A percentile compares a stretch with the other conserved stretches of the same genome.
These are phyloP conservation scores for Heteropelma amictum DNA, from an alignment of 2,888 invertebrate species.

Conservation along the genomic window DNA sequence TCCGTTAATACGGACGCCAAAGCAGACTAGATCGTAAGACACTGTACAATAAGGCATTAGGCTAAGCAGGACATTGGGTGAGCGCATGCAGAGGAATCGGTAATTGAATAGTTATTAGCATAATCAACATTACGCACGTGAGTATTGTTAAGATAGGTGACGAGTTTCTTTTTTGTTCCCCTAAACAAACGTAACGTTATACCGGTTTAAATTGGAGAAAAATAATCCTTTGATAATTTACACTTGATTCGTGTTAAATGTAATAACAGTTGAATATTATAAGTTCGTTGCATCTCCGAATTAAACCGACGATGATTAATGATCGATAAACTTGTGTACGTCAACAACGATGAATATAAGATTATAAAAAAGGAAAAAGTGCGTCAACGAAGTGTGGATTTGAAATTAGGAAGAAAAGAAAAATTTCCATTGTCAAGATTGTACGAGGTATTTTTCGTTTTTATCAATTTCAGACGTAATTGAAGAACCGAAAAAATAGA, in stretches of 20 bases:
- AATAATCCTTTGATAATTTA: slow-evolving; percentile 62
- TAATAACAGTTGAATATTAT: slow-evolving; percentile 41
- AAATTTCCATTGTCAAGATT: slow-evolving; percentile 25
- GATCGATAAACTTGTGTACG: slow-evolving; percentile 11
- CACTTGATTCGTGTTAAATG: slow-evolving; percentile 10
- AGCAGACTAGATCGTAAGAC: slow-evolving; percentile 60
- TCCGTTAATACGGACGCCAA: slow-evolving; percentile 39
- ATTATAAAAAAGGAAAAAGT: background rate
- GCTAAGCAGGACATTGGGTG: slow-evolving; percentile 58
- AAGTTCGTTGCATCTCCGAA: slow-evolving; percentile 18
- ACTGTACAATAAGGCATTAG: slow-evolving; percentile 64
- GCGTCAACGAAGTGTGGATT: slow-evolving; percentile 23
- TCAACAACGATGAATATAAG: background rate
- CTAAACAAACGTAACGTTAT: slow-evolving; percentile 38
- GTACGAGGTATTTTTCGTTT: slow-evolving; percentile 9
- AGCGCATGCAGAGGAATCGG: slow-evolving; percentile 60
- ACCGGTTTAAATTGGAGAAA: slow-evolving; percentile 62
- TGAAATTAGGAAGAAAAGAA: slow-evolving; percentile 13
- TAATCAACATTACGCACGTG: slow-evolving; percentile 49
- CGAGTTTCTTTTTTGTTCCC: slow-evolving; percentile 7
- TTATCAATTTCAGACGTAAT: slow-evolving; percentile 46
- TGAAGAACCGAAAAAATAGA: background rate
- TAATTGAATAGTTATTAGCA: slow-evolving; percentile 55
- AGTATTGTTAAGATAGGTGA: slow-evolving; percentile 49
- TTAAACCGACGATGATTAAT: background rate